A percentile compares a stretch with the other conserved stretches of the same genome.
phyloP scores from a whole-genome alignment of 2,797 vertebrate species.

The Sebastes kiyomatsui region DNA sequence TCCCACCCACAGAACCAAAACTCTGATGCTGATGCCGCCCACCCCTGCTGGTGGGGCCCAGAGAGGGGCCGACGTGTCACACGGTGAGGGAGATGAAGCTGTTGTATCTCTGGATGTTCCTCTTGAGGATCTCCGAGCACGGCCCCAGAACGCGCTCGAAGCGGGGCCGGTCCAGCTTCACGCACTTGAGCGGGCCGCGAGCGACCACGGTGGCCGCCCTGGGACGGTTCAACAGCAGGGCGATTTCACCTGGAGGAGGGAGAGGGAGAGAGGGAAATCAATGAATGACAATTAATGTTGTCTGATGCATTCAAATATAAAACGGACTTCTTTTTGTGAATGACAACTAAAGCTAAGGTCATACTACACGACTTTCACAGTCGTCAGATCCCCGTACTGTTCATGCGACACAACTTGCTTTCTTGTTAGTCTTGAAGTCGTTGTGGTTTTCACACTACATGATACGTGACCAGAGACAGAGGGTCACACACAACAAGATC shows the following conservation, averaged over 20 bases:
- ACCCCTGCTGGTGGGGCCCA: slow-evolving; percentile 60
- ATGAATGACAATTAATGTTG: background rate
- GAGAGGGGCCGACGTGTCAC: slow-evolving; percentile 66
- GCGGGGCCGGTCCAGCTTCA: slow-evolving; percentile 95
- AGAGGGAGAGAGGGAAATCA: background rate
- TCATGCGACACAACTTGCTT: no score
- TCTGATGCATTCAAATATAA: background rate
- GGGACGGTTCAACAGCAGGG: slow-evolving; percentile 91
- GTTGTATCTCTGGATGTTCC: slow-evolving; percentile 98
- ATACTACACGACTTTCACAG: no score
- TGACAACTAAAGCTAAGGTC: background rate
- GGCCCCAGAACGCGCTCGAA: slow-evolving; percentile 96
- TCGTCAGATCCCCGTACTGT: no score
- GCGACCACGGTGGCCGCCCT: slow-evolving; percentile 94
- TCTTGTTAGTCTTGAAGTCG: no score
- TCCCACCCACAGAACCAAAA: slow-evolving; percentile 52
- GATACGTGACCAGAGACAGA: no score
- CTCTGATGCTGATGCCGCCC: slow-evolving; percentile 64
- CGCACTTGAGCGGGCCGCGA: slow-evolving; percentile 93
- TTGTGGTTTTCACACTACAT: no score
- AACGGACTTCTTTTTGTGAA: background rate
- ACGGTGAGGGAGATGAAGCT: slow-evolving; percentile 98
- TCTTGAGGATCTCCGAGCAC: slow-evolving; percentile 96
- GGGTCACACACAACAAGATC: no score
- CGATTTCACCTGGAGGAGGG: slow-evolving; percentile 88